Evolutionary conservation across 2,888 invertebrate genomes (phyloP).

Genomic region (Caenorhabditis sp.): DNA sequence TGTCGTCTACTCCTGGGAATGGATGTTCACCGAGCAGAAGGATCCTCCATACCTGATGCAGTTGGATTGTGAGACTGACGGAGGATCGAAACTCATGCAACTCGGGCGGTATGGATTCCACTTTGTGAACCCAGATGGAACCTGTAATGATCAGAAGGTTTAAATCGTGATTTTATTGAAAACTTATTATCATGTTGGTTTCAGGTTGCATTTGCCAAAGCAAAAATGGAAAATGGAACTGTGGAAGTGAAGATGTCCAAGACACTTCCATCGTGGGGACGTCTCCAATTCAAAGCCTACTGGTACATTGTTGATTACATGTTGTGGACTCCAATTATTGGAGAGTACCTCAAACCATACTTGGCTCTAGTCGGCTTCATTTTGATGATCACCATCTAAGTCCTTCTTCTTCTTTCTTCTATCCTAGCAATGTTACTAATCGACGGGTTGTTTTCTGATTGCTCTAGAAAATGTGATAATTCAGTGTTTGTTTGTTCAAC

Average conservation of each 20-base stretch:
- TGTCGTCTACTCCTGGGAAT: conserved; percentile 82
- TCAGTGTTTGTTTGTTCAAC: background rate
- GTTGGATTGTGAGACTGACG: conserved; percentile 82
- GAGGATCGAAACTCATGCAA: conserved; percentile 81
- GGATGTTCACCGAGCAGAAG: conserved; percentile 82
- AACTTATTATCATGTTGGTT: conserved; percentile 11
- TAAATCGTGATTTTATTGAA: background rate
- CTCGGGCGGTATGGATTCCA: conserved; percentile 82
- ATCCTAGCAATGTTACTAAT: conserved; percentile 7
- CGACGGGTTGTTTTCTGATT: conserved; percentile 17
- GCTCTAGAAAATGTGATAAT: conserved; percentile 16
- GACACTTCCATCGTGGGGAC: conserved; percentile 73
- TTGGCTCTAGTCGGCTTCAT: conserved; percentile 81
- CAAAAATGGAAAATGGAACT: conserved; percentile 78
- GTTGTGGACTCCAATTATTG: conserved; percentile 78
- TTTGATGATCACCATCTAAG: conserved; percentile 81
- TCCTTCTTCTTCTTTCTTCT: background rate
- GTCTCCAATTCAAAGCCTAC: conserved; percentile 78
- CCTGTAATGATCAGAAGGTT: conserved; percentile 75
- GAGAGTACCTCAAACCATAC: conserved; percentile 81
- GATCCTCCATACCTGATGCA: conserved; percentile 82
- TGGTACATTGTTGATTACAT: conserved; percentile 82
- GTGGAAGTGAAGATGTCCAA: conserved; percentile 75
- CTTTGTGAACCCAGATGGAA: conserved; percentile 80
- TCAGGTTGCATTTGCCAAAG: conserved; percentile 74